Base-by-base conservation (phyloP, 2,888 invertebrate genomes). In the Pegoplata infirma region DNA sequence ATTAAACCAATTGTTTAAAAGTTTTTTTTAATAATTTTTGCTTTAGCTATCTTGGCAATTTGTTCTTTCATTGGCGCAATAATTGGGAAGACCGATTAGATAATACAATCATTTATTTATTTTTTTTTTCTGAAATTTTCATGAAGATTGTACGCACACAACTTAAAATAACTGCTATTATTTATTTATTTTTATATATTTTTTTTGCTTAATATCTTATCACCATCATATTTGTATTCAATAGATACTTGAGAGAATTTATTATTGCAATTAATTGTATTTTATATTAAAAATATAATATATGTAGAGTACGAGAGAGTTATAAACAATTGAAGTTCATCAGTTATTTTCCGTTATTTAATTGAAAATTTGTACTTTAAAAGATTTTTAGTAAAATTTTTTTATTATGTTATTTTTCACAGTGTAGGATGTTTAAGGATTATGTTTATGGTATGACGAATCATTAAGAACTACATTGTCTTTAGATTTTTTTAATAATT, bases 11-110 rank as follows among this genome's bases (percentile, higher is more conserved):
- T 46, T 46, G 49, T 16, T 55, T 61, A 28, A 55, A 63, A 68
- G 19, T 47, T 67, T 74, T 64, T 63, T 51, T 67, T 61, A 69
- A 28, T 56, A 28, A 69, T 63, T 72, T 75, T 75, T n/a, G 67
- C 66, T 63, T 53, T 66, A 64, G 73, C 71, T 81, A 76, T 76
- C 71, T 80, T 68, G 67, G 51, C 61, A 66, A 71, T 68, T 79
- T 80, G 36, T 72, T 76, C 63, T 58, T 81, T 82, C 80, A 83
- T 82, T 81, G 81, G 71, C 76, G 53, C 68, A 80, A 81, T 77
- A 80, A 81, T 79, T 79, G 77, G 40, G 56, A 59, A 64, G n/a
- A 77, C 25, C 56, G 83, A 83, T 83, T 83, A 83, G 83, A 83
- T 83, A 83, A 82, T 80, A 75, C 25, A 69, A 74, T 66, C 17